phyloP scores from a whole-genome alignment of 2,888 invertebrate genomes.

The Harmothoe impar region DNA sequence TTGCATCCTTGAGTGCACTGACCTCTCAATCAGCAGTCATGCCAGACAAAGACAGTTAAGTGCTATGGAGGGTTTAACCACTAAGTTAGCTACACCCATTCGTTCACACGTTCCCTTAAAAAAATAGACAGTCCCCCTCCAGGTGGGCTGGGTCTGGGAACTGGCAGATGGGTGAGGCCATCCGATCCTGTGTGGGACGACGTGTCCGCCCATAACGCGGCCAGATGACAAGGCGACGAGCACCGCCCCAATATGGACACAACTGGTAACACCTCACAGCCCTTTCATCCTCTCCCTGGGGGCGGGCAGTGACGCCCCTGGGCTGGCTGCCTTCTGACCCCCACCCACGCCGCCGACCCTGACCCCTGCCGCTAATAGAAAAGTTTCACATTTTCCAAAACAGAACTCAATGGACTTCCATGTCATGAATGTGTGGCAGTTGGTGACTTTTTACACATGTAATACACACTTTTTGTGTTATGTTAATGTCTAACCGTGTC shows the following conservation, averaged over 20 bases:
- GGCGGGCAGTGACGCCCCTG: not conserved
- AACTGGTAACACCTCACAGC: not conserved
- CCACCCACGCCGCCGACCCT: not conserved
- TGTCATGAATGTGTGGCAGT: too few species aligned
- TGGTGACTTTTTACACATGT: too few species aligned
- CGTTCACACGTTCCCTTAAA: too few species aligned
- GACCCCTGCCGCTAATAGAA: not conserved
- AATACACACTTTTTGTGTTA: too few species aligned
- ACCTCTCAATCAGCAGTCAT: not conserved
- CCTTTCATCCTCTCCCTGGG: slow-evolving; percentile 43
- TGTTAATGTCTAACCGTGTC: too few species aligned
- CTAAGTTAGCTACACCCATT: not conserved
- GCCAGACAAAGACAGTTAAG: not conserved
- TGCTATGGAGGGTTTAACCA: not conserved
- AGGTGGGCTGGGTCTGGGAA: slow-evolving; percentile 3
- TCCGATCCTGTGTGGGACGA: slow-evolving; percentile 12
- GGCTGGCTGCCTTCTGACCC: not conserved
- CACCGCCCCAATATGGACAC: slow-evolving; percentile 47
- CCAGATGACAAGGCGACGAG: slow-evolving; percentile 21
- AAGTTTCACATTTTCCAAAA: not conserved
- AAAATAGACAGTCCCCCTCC: not conserved
- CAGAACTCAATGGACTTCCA: not conserved
- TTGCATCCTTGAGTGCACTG: not conserved
- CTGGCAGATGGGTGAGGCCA: not conserved
- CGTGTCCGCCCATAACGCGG: slow-evolving; percentile 9